Base-by-base conservation (phyloP, 2,797 vertebrate genomes). In the Pampus argenteus region DNA sequence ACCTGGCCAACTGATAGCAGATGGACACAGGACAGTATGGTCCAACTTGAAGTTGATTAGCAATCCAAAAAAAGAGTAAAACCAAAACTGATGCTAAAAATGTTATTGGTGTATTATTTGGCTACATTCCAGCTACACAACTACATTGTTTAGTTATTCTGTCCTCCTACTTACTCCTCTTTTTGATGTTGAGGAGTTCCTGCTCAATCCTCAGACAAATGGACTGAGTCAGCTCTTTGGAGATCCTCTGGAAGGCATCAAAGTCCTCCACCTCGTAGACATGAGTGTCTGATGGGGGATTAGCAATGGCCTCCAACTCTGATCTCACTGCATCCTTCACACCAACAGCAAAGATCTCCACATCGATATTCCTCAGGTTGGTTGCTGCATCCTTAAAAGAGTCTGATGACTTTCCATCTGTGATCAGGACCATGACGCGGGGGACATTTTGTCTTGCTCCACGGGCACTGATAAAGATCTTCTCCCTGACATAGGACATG, bases 201-300 rank as follows among this genome's bases (percentile, higher is more conserved):
- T 99, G 98, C 86, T 99, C 98, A 85, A 99, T 99, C 88, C 98
- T 94, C 67, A 99, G 92, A 79, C 98, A 99, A 85, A 99, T 97
- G 72, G 98, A 98, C 85, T 99, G 96, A 17, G 98, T 99, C 61
- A 99, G 95, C 86, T 99, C 97, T 89, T 99, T 97, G 2, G 98
- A 98, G 89, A 99, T 99, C 89, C 97, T 97, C 87, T 99, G 96
- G 85, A 99, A 99, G 73, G 98, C 98, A 90, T 99, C 98, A 88
- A 99, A 99, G 88, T 99, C 98, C 89, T 99, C 98, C 71, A 99
- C 98, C 28, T 97, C 97, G 64, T 94, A 99, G 60, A 99, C 98
- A 0, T 99, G 98, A 44, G 93, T 96, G 49, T 98, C 95, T 0
- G 96, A 77, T 40, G 98, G 98, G 20, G 90, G 87, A 20, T 98